Percentiles rank a stretch among this genome's conserved stretches.
Conservation (phyloP, 2,797 vertebrate species). For the Alosa sapidissima region DNA sequence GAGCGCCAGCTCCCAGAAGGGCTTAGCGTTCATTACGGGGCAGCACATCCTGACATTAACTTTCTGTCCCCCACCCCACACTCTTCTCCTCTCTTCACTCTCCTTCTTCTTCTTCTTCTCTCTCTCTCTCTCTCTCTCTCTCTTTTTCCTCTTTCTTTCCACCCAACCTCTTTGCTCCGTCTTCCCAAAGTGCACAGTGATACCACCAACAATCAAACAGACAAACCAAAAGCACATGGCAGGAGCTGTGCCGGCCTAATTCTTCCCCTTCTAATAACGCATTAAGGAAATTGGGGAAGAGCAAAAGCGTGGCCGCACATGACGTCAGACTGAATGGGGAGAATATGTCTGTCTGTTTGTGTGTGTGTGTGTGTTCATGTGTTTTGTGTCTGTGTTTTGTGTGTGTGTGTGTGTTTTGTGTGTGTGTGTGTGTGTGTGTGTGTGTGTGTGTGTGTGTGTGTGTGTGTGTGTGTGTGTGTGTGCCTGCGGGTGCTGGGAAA, state of each 20-base stretch:
- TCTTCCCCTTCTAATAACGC: conserved; percentile 65
- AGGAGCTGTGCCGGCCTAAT: conserved; percentile 52
- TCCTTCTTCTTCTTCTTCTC: conserved; percentile 42
- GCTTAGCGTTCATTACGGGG: conserved; percentile 77
- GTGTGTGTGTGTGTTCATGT: conserved; percentile 47
- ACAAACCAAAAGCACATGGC: conserved; percentile 75
- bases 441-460: conserved; percentile 39
- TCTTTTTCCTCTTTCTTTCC: conserved; percentile 34
- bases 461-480: conserved; percentile 33
- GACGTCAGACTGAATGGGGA: conserved; percentile 60
- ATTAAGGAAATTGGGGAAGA: conserved; percentile 62
- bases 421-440: conserved; percentile 26
- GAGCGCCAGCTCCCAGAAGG: conserved; percentile 75
- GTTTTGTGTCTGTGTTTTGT: conserved; percentile 33
- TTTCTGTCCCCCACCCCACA: conserved; percentile 65
- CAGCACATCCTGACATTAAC: conserved; percentile 81
- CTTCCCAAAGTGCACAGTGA: conserved; percentile 42
- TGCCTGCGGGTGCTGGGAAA: conserved; percentile 57
- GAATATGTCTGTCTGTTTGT: conserved; percentile 29
- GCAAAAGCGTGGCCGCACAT: conserved; percentile 53
- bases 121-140: conserved; percentile 25
- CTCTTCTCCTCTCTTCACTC: conserved; percentile 34
- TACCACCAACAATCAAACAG: conserved; percentile 62
- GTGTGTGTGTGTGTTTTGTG: conserved; percentile 35
- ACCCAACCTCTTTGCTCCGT: conserved; percentile 35